Conservation (phyloP, 1,140 invertebrate species). For the Polyergus mexicanus region DNA sequence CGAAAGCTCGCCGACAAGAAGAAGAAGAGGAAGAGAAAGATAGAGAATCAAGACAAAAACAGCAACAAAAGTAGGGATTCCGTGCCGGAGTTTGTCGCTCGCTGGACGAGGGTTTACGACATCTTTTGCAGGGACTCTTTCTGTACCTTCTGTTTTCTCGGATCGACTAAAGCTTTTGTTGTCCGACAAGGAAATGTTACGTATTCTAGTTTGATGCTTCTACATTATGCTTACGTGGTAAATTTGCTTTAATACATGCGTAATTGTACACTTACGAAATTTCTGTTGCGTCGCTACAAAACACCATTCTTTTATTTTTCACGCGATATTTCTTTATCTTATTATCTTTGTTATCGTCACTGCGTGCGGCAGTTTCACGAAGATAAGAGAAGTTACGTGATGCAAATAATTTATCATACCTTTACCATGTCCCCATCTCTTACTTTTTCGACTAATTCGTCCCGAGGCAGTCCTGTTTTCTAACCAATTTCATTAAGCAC, state of each 20-base stretch:
- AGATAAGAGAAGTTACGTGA: conserved; percentile 20
- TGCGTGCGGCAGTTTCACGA: neutral
- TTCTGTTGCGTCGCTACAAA: neutral
- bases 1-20: conserved; percentile 5
- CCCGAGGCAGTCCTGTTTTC: conserved; percentile 71
- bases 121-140: conserved; percentile 30
- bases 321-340: neutral
- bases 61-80: conserved; percentile 58
- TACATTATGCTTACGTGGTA: neutral
- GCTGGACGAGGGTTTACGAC: conserved; percentile 65
- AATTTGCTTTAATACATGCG: conserved; percentile 17
- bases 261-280: conserved; percentile 15
- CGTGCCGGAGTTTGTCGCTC: conserved; percentile 25
- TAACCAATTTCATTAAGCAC: conserved; percentile 80
- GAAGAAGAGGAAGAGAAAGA: neutral
- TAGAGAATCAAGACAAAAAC: conserved; percentile 36
- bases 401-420: conserved; percentile 58
- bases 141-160: conserved; percentile 39
- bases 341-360: neutral
- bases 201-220: conserved; percentile 8
- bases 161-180: conserved; percentile 23
- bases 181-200: conserved; percentile 9
- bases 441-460: conserved; percentile 67
- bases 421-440: conserved; percentile 46
- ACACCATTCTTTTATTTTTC: neutral